A percentile compares a stretch with the other conserved stretches of the same genome.
phyloP scores from a whole-genome alignment of 2,113 vertebrate species.

The Brienomyrus longianalis region DNA sequence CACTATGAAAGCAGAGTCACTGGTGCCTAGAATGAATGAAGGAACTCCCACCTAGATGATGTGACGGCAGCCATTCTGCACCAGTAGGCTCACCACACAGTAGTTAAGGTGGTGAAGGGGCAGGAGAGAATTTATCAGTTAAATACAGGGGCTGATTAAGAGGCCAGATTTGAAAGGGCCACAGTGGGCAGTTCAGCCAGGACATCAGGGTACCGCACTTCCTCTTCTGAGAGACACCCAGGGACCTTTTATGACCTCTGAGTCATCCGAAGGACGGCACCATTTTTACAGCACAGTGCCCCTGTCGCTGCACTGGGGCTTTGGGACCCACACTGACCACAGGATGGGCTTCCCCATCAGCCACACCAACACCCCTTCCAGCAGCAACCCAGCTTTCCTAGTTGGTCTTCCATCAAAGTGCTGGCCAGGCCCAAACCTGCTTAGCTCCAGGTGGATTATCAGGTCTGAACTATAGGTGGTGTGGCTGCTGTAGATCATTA shows the following conservation, averaged over 20 bases:
- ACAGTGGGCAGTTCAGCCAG: neutral
- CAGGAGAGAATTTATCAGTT: neutral
- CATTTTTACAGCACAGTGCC: neutral
- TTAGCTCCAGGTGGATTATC: neutral
- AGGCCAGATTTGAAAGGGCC: neutral
- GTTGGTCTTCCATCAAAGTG: neutral
- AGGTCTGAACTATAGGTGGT: neutral
- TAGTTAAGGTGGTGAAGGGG: neutral
- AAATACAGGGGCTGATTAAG: neutral
- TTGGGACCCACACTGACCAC: neutral
- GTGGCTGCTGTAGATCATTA: no score
- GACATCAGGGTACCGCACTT: neutral
- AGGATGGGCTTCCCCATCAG: no score
- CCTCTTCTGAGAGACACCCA: neutral
- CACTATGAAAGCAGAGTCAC: neutral
- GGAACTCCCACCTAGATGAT: neutral
- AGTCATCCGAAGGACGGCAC: neutral
- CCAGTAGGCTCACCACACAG: neutral
- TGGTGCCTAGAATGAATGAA: neutral
- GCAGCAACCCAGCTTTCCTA: neutral
- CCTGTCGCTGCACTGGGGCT: neutral
- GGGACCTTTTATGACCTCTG: neutral
- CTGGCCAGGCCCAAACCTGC: neutral
- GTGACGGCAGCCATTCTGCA: neutral
- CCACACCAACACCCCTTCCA: neutral